Conservation (phyloP, 2,797 vertebrate species). For the Loris lydekkerianus region DNA sequence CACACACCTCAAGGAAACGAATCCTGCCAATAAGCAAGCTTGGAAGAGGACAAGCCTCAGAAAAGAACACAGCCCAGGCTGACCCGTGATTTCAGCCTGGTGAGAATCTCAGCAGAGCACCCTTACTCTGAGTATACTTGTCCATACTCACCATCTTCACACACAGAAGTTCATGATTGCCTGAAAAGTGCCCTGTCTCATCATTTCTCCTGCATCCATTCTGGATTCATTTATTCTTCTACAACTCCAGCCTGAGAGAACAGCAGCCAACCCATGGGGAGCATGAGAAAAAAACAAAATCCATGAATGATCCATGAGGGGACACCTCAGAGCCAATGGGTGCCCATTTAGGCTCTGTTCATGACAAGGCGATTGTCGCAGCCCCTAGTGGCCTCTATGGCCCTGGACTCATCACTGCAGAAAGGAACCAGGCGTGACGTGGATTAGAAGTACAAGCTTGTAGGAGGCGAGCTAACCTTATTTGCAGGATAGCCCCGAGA, state of each 20-base stretch:
- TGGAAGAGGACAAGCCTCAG: not conserved
- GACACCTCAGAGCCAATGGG: not conserved
- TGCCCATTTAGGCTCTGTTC: not conserved
- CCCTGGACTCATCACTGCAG: too few relatives aligned
- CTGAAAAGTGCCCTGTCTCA: not conserved
- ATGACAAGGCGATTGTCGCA: too few relatives aligned
- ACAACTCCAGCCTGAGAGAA: not conserved
- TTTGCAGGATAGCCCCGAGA: too few relatives aligned
- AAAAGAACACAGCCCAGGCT: not conserved
- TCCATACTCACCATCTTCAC: not conserved
- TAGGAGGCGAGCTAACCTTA: too few relatives aligned
- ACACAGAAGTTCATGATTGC: not conserved
- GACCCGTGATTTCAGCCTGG: not conserved
- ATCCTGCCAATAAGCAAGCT: not conserved
- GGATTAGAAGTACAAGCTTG: too few relatives aligned
- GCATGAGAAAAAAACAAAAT: not conserved
- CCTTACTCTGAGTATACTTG: not conserved
- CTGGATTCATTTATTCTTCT: not conserved
- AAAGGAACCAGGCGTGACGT: too few relatives aligned
- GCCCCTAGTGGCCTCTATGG: too few relatives aligned
- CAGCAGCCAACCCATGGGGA: not conserved
- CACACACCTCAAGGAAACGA: not conserved
- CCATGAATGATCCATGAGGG: not conserved
- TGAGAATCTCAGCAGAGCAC: not conserved
- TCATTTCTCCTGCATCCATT: not conserved